Base-by-base conservation (phyloP, 2,888 invertebrate genomes). In the Calameuta idolon region DNA sequence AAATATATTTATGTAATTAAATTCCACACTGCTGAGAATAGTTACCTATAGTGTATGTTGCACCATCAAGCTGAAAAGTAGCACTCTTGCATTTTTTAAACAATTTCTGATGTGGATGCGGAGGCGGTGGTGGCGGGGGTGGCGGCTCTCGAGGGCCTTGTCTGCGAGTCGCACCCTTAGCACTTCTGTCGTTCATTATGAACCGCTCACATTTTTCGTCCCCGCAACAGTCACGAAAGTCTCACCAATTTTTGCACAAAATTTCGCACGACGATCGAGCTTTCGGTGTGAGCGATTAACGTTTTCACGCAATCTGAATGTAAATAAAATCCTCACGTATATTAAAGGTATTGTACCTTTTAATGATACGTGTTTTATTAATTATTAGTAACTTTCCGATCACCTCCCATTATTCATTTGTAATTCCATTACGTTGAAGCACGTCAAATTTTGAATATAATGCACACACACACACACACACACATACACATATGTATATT, bases 51-150 rank as follows among this genome's bases (percentile, higher is more conserved):
- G 96, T 96, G 89, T 97, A 97, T 83, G 96, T 96, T 84, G 96
- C 96, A 90, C 96, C 97, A 92, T 97, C 97, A 92, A 97, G 94
- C 87, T 96, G 96, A 92, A 97, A 96, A 81, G 96, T 97, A 76
- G 97, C 96, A 91, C 96, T 96, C 93, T 96, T 96, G 93, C 96
- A 96, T 92, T 96, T 96, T 93, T 95, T 95, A 92, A 95, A 95
- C 81, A 95, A 91, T 88, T 95, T 94, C 78, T 89, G 90, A 78
- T 89, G 86, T 1, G 87, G 86, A 76, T 80, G 84, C 34, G 84
- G 83, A 0, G 85, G 85, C 33, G 83, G 86, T 11, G 88, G 87
- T 23, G 88, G 85, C 30, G 87, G 85, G 11, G 83, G 81, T 23
- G 84, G 79, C 76, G 55, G 55, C 12, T 71, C 76, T 68, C 78